A percentile compares a stretch with the other conserved stretches of the same genome.
Conservation (phyloP, 2,113 vertebrate species). For the Scopus umbretta region DNA sequence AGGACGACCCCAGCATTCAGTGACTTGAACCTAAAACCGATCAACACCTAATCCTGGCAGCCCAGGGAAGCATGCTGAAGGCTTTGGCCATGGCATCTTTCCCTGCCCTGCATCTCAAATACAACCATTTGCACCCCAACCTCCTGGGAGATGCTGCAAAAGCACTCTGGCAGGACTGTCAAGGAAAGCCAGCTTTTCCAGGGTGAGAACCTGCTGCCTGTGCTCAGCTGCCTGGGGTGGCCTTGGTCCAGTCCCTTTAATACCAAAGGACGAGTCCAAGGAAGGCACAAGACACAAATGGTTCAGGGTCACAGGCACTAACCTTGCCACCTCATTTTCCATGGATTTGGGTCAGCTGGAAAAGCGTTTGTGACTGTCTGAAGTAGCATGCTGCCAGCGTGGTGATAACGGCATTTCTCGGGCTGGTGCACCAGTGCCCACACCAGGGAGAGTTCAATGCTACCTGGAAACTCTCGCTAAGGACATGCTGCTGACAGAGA, state of each 20-base stretch:
- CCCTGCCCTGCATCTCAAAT: neutral
- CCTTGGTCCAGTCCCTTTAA: too few relatives aligned
- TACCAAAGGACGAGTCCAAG: neutral
- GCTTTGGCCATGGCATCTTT: neutral
- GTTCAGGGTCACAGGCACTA: neutral
- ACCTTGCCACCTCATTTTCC: neutral
- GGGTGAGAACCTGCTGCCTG: neutral
- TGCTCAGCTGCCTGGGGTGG: neutral
- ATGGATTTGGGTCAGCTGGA: neutral
- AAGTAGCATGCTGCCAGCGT: fast-evolving
- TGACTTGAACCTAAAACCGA: neutral
- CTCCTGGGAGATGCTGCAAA: neutral
- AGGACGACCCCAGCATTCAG: neutral
- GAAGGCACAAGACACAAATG: neutral
- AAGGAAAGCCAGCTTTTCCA: neutral
- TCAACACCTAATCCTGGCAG: neutral
- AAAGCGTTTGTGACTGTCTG: neutral
- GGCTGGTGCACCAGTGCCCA: fast-evolving
- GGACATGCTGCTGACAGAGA: neutral
- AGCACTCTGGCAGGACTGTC: neutral
- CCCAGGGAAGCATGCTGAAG: neutral
- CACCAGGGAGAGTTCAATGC: neutral
- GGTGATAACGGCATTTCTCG: neutral
- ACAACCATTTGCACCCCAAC: neutral
- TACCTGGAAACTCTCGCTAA: neutral